Evolutionary conservation across 23 tunicate species (phyloP), one percentile per base, ranked within the genome.

Genomic region (Botrylloides violaceus): DNA sequence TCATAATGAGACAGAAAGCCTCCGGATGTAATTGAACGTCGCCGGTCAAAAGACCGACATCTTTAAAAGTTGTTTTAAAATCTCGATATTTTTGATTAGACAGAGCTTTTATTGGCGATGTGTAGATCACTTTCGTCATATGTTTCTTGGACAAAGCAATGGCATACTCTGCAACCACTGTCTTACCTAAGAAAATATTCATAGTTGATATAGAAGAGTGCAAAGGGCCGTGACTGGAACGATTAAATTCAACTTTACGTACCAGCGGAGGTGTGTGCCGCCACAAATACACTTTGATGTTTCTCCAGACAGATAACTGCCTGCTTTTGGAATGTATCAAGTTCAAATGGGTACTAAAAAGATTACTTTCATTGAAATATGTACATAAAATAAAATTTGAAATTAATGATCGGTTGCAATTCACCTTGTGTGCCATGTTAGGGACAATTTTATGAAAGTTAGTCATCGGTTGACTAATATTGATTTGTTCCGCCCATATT

Each of bases 231-330:
- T n/a, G n/a, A n/a, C n/a, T n/a, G n/a, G n/a, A n/a, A n/a, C n/a
- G n/a, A n/a, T n/a, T n/a, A n/a, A n/a, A n/a, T n/a, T n/a, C 53
- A 7, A 43, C 15, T 43, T 43, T 3, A 37, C 35, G 20, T n/a
- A 76, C 98, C 98, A 59, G 98, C 98, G 19, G 98, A 93, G 1
- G 98, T 93, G 65, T 93, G 98, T 32, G 98, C 98, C 22, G 98
- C 98, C 30, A 93, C 95, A 64, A 93, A 93, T 2, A 93, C 98
- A 36, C 88, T 80, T 36, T 85, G 63, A 70, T 81, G 83, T 20
- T 86, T 73, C 59, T 93, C 98, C 36, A 93, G 56, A 18, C 65
- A 66, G 36, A 93, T 59, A 27, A 93, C 81, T 2, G 98, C 98
- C 36, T 81, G 88, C 59, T 93, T 77, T 71, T 93, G 98, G 72